phyloP scores from a whole-genome alignment of 2,113 vertebrate species.

The Pseudopipra pipra region DNA sequence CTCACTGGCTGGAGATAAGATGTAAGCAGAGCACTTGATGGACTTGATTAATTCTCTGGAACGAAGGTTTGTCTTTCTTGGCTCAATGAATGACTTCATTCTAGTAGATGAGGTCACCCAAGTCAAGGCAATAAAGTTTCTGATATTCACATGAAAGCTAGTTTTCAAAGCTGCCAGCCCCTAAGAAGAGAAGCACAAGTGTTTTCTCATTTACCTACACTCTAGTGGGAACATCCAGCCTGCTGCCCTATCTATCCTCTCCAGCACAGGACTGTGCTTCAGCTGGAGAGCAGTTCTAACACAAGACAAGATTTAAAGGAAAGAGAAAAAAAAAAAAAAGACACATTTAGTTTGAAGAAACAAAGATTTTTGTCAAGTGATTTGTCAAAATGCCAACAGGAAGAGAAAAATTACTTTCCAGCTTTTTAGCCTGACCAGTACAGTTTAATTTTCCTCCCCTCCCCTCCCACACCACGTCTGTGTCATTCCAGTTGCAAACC shows the following conservation, averaged over 20 bases:
- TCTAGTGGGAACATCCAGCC: not conserved
- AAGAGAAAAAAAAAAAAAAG: not conserved
- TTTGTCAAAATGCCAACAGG: conserved; percentile 30
- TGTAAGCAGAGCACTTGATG: conserved; percentile 77
- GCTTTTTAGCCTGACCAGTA: not conserved
- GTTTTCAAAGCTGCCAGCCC: conserved; percentile 74
- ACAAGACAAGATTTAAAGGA: not conserved
- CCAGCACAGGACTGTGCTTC: not conserved
- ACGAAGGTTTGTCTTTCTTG: conserved; percentile 87
- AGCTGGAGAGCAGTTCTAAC: not conserved
- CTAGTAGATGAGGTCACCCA: conserved; percentile 87
- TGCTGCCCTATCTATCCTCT: not conserved
- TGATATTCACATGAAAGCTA: conserved; percentile 84
- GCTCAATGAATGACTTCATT: conserved; percentile 92
- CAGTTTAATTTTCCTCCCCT: not conserved
- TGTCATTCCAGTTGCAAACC: not conserved
- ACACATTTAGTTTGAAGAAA: not conserved
- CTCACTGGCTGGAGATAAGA: conserved; percentile 81
- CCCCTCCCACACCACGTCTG: not conserved
- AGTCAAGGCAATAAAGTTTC: conserved; percentile 88
- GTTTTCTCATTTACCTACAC: conserved; percentile 63
- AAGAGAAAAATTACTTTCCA: conserved; percentile 11
- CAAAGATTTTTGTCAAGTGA: conserved; percentile 12
- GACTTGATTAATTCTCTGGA: conserved; percentile 91
- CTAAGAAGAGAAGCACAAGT: conserved; percentile 64